These are phyloP conservation scores for Onychostoma macrolepis DNA, from an alignment of 2,113 vertebrate species.

Conservation along the genomic window DNA sequence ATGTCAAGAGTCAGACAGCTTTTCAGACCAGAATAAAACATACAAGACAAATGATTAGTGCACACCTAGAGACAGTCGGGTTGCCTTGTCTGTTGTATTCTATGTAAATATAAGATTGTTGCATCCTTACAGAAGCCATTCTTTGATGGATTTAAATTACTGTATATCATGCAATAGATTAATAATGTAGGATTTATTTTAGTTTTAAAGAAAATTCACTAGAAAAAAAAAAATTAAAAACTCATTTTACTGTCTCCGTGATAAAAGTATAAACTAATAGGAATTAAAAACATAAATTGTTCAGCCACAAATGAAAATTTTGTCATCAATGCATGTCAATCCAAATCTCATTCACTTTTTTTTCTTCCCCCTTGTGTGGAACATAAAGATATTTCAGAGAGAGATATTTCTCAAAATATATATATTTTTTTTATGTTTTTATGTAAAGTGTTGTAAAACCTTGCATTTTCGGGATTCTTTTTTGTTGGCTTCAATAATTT, in stretches of 20 bases:
- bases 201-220: background rate
- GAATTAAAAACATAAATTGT: too few species aligned
- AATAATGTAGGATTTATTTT: background rate
- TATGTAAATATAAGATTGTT: constrained; percentile 2
- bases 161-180: background rate
- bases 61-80: background rate
- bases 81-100: constrained; percentile 12
- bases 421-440: too few species aligned
- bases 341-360: too few species aligned
- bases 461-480: background rate
- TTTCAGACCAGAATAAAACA: constrained; percentile 38
- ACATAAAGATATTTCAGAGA: too few species aligned
- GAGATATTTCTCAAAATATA: too few species aligned
- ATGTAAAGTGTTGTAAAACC: background rate
- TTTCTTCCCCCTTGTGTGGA: too few species aligned
- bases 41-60: constrained; percentile 33
- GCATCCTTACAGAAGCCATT: background rate
- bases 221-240: background rate
- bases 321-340: too few species aligned
- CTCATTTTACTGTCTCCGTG: too few species aligned
- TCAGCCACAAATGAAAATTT: too few species aligned
- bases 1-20: constrained; percentile 39
- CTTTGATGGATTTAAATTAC: background rate
- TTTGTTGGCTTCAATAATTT: background rate
- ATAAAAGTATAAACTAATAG: too few species aligned